Evolutionary conservation across 2,113 vertebrate genomes (phyloP).

Genomic region (Cryptotis parvus): DNA sequence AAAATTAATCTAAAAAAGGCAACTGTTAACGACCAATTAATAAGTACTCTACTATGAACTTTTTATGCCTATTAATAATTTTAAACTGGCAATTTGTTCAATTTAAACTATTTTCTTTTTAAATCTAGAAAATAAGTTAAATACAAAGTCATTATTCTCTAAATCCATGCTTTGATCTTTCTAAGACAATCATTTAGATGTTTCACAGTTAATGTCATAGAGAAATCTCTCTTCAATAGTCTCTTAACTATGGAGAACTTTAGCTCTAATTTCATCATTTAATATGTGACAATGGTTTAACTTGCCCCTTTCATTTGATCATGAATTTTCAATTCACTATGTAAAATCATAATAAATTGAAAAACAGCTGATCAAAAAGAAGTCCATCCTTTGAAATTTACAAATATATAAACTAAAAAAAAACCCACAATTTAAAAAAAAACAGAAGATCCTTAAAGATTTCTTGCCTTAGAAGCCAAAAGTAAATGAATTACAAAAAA

Average conservation of each 20-base stretch:
- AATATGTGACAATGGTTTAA: background rate
- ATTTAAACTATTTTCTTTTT: constrained; percentile 47
- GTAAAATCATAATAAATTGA: constrained; percentile 61
- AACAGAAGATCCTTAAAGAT: constrained; percentile 68
- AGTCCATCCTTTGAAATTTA: constrained; percentile 67
- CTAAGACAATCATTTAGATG: constrained; percentile 25
- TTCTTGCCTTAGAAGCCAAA: constrained; percentile 76
- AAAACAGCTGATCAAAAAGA: constrained; percentile 60
- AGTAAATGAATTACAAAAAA: constrained; percentile 68
- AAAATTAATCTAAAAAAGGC: constrained; percentile 21
- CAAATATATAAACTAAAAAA: constrained; percentile 67
- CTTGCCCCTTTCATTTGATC: background rate
- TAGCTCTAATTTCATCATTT: background rate
- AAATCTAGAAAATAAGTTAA: constrained; percentile 60
- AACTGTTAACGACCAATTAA: background rate
- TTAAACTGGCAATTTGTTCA: constrained; percentile 53
- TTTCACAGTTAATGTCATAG: background rate
- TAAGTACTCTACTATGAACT: background rate
- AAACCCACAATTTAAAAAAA: constrained; percentile 59
- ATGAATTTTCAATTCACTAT: constrained; percentile 48
- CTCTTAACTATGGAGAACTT: background rate
- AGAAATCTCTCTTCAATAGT: constrained; percentile 24
- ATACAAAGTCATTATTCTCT: constrained; percentile 59
- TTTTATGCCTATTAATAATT: constrained; percentile 25
- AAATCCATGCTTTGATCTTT: constrained; percentile 14